These are phyloP conservation scores for Lampropteryx suffumata DNA, from an alignment of 2,888 invertebrate species.

Conservation along the genomic window DNA sequence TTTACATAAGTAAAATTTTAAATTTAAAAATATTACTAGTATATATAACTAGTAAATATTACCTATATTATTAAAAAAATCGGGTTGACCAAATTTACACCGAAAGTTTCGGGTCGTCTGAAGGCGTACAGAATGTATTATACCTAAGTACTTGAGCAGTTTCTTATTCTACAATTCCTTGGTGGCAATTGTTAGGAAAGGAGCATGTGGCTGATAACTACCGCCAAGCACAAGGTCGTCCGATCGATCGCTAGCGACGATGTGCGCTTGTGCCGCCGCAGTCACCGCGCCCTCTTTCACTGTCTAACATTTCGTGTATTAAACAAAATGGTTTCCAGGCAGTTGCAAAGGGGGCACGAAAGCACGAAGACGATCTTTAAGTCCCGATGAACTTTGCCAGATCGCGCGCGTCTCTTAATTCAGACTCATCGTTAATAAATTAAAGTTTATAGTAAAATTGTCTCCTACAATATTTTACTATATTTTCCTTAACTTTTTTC, in stretches of 20 bases:
- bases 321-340: conserved; percentile 6
- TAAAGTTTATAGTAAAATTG: no score
- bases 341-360: conserved; percentile 8
- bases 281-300: conserved; percentile 5
- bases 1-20: no score
- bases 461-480: not conserved
- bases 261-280: conserved; percentile 25
- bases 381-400: not conserved
- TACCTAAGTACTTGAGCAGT: not conserved
- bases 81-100: no score
- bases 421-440: no score
- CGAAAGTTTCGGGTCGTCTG: no score
- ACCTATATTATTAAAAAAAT: no score
- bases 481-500: not conserved
- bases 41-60: no score
- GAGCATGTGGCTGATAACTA: conserved; percentile 4
- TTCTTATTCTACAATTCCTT: not conserved
- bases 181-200: not conserved
- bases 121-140: no score
- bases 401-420: not conserved
- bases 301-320: conserved; percentile 9
- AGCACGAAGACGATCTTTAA: conserved; percentile 1
- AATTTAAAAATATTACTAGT: no score
- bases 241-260: conserved; percentile 18
- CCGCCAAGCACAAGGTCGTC: conserved; percentile 9